phyloP scores from a whole-genome alignment of 2,888 invertebrate species.

The Oeneis ivallda region DNA sequence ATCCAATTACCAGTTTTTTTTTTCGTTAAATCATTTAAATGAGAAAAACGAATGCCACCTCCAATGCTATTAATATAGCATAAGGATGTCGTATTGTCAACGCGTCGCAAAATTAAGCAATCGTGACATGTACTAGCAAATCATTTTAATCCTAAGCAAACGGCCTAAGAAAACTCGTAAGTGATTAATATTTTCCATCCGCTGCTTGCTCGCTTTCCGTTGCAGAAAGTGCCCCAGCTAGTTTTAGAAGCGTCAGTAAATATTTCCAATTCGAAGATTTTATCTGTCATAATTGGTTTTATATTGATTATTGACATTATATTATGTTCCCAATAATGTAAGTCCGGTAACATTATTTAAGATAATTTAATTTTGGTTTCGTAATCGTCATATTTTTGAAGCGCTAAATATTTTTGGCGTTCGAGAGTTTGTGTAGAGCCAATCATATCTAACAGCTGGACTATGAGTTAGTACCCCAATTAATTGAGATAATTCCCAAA shows the following conservation, averaged over 20 bases:
- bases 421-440: slow-evolving; percentile 35
- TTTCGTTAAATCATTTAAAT: slow-evolving; percentile 34
- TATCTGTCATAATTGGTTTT: neutral
- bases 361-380: slow-evolving; percentile 22
- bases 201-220: too few species aligned
- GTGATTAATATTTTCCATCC: too few species aligned
- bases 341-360: slow-evolving; percentile 15
- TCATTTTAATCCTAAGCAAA: too few species aligned
- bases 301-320: slow-evolving; percentile 12
- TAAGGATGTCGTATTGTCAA: slow-evolving; percentile 39
- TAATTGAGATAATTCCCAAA: slow-evolving; percentile 27
- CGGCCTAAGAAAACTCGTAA: too few species aligned
- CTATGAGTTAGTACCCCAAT: slow-evolving; percentile 29
- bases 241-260: too few species aligned
- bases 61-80: slow-evolving; percentile 35
- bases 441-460: slow-evolving; percentile 31
- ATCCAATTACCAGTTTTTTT: slow-evolving; percentile 18
- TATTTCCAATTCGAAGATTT: too few species aligned
- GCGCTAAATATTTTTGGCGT: slow-evolving; percentile 29
- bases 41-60: slow-evolving; percentile 35
- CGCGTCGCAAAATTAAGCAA: slow-evolving; percentile 23
- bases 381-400: slow-evolving; percentile 13
- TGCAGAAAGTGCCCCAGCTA: too few species aligned
- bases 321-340: slow-evolving; percentile 23
- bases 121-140: too few species aligned